Conservation (phyloP, 2,888 invertebrate species). For the Epirrhoe tristata region DNA sequence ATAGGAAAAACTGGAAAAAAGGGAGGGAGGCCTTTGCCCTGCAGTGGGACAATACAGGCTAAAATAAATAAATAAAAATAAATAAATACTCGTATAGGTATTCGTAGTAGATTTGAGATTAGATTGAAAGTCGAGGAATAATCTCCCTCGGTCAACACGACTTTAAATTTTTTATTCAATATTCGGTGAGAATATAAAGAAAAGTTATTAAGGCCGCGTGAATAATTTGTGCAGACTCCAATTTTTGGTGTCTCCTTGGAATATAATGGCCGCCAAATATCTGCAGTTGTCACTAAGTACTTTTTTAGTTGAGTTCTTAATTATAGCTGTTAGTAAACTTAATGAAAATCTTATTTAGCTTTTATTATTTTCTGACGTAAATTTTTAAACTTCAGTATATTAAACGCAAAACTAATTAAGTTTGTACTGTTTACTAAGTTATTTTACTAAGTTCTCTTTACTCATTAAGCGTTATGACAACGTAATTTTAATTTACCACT, state of each 20-base stretch:
- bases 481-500: neutral
- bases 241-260: slow-evolving; percentile 16
- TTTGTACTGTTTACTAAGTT: too few species aligned
- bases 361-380: neutral
- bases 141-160: too few species aligned
- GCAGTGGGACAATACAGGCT: too few species aligned
- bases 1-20: too few species aligned
- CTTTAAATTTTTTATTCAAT: neutral
- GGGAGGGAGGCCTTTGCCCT: too few species aligned
- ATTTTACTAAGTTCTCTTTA: too few species aligned
- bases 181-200: slow-evolving; percentile 9
- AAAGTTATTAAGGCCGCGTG: slow-evolving; percentile 20
- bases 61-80: too few species aligned
- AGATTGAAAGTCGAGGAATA: too few species aligned
- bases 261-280: slow-evolving; percentile 14
- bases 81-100: too few species aligned
- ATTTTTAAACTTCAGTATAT: neutral
- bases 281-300: slow-evolving; percentile 13
- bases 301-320: neutral
- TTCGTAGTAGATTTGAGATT: too few species aligned
- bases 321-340: neutral
- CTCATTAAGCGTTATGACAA: too few species aligned
- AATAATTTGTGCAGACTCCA: slow-evolving; percentile 10
- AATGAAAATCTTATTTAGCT: neutral
- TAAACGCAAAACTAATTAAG: neutral